These are phyloP conservation scores for Actias luna DNA, from an alignment of 2,888 invertebrate genomes.

Conservation along the genomic window DNA sequence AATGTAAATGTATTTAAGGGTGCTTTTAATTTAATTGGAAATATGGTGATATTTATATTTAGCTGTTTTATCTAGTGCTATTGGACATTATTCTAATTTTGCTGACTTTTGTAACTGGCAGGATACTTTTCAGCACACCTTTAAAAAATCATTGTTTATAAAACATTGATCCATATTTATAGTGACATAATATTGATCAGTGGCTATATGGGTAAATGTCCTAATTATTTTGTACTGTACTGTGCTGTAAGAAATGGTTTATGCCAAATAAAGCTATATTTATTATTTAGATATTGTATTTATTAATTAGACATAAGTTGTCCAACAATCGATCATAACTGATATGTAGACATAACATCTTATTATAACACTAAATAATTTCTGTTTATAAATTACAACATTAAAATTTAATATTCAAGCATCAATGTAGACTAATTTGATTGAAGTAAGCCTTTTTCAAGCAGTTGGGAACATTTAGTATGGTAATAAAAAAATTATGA, in stretches of 20 bases:
- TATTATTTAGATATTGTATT: neutral
- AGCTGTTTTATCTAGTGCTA: neutral
- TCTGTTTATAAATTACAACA: neutral
- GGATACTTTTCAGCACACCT: neutral
- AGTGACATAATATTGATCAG: constrained; percentile 2
- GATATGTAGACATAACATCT: neutral
- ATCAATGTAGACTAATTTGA: neutral
- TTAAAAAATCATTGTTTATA: neutral
- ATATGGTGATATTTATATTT: neutral
- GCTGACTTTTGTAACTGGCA: neutral
- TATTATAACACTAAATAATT: neutral
- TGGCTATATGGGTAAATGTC: constrained; percentile 5
- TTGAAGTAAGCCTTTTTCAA: no score
- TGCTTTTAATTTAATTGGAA: constrained; percentile 4
- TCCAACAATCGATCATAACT: constrained; percentile 1
- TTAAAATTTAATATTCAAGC: neutral
- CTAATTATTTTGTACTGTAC: constrained; percentile 53
- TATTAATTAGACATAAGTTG: neutral
- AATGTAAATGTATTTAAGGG: constrained; percentile 4
- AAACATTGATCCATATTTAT: neutral
- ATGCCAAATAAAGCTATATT: constrained; percentile 46
- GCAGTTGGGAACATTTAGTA: no score
- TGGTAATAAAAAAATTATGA: no score
- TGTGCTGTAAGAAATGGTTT: constrained; percentile 44
- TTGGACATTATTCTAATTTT: neutral